Percentiles rank a stretch among this genome's conserved stretches.
phyloP scores from a whole-genome alignment of 2,113 vertebrate species.

The Girardinichthys multiradiatus region DNA sequence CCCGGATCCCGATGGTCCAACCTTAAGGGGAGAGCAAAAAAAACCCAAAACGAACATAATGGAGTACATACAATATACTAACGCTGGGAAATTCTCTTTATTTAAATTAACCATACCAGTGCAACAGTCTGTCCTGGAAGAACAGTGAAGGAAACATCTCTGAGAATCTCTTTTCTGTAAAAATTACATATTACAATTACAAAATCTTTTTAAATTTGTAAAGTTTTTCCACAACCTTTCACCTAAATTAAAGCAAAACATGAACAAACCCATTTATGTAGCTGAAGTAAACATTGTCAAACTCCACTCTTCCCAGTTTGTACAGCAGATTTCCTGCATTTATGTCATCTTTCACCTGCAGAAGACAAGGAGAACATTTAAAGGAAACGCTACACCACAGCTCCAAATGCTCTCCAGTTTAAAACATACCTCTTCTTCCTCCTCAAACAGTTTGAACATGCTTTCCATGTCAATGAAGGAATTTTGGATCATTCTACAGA shows the following conservation, averaged over 20 bases:
- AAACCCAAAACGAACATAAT: background rate
- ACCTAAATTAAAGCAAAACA: background rate
- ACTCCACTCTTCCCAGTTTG: constrained; percentile 86
- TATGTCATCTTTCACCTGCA: constrained; percentile 88
- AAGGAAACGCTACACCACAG: background rate
- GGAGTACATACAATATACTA: background rate
- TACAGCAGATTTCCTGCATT: constrained; percentile 84
- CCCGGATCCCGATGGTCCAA: constrained; percentile 93
- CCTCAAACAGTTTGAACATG: constrained; percentile 93
- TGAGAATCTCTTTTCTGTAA: constrained; percentile 88
- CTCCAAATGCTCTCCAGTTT: background rate
- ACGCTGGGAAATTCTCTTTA: background rate
- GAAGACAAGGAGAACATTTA: accelerated
- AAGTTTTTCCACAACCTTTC: background rate
- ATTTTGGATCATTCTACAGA: constrained; percentile 92
- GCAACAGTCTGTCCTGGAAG: constrained; percentile 93
- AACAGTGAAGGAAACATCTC: constrained; percentile 91
- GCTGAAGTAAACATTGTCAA: constrained; percentile 93
- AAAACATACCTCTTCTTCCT: constrained; percentile 87
- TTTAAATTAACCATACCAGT: constrained; percentile 80
- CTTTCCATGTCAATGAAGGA: constrained; percentile 99
- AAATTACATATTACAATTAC: background rate
- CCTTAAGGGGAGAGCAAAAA: constrained; percentile 76
- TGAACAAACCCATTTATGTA: constrained; percentile 85
- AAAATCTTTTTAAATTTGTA: background rate